A percentile compares a stretch with the other conserved stretches of the same genome.
Evolutionary conservation across 2,113 vertebrate genomes (phyloP).

Genomic region (Mandrillus leucophaeus): DNA sequence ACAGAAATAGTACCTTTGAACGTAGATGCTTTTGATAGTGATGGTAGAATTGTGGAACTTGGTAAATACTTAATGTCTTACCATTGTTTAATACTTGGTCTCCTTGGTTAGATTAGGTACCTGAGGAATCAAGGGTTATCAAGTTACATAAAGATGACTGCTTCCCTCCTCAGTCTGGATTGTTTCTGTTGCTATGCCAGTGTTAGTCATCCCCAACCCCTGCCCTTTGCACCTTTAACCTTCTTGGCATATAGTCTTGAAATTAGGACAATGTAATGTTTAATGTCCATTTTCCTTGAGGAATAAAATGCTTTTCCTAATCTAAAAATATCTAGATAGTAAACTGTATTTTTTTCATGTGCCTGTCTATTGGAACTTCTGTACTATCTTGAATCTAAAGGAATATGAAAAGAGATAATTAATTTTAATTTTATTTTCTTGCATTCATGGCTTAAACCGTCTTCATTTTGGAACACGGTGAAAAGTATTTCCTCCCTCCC

Average conservation of each 20-base stretch:
- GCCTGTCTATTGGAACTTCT: not conserved
- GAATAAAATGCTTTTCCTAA: not conserved
- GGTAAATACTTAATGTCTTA: not conserved
- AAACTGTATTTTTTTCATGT: not conserved
- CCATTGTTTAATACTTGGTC: not conserved
- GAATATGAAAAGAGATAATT: not conserved
- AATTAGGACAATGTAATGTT: not conserved
- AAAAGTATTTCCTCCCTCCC: not conserved
- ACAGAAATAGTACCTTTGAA: not conserved
- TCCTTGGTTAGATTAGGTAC: not conserved
- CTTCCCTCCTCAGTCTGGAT: not conserved
- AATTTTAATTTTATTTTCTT: not conserved
- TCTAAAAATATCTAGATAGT: not conserved
- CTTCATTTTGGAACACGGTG: not conserved
- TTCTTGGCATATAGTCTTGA: not conserved
- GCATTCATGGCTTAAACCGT: not conserved
- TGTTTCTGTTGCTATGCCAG: not conserved
- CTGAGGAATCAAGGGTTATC: not conserved
- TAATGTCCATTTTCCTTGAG: not conserved
- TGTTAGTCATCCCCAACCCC: too few relatives aligned
- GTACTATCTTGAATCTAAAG: not conserved
- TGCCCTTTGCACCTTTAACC: not conserved
- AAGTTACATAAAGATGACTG: not conserved
- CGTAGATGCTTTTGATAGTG: not conserved
- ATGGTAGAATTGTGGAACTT: not conserved